A percentile compares a stretch with the other conserved stretches of the same genome.
phyloP scores from a whole-genome alignment of 2,888 invertebrate genomes.

The Lasioglossum vierecki region DNA sequence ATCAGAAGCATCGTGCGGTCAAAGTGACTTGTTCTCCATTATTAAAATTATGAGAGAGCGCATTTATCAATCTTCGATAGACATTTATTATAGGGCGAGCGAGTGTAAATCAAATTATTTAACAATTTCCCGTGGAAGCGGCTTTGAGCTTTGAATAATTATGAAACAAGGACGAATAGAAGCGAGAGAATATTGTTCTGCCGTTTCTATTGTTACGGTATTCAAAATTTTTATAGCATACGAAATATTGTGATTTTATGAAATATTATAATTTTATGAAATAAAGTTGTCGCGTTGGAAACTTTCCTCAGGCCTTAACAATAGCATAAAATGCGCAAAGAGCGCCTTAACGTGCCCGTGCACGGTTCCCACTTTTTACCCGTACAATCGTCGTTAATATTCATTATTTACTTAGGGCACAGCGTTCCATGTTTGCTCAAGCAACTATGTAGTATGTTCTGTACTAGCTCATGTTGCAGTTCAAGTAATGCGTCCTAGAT shows the following conservation, averaged over 20 bases:
- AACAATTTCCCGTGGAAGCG: not conserved
- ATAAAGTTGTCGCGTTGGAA: too few relatives aligned
- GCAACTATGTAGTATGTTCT: slow-evolving; percentile 8
- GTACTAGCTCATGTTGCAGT: slow-evolving; percentile 38
- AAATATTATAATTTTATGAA: not conserved
- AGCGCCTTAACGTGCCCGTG: not conserved
- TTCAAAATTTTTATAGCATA: not conserved
- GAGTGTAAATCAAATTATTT: not conserved
- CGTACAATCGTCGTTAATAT: not conserved
- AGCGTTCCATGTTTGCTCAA: slow-evolving; percentile 6
- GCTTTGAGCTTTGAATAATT: not conserved
- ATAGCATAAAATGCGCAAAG: not conserved
- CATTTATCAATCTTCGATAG: not conserved
- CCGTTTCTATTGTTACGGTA: not conserved
- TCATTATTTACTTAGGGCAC: not conserved
- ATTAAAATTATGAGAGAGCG: not conserved
- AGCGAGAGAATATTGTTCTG: not conserved
- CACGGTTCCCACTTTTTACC: not conserved
- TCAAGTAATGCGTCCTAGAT: slow-evolving; percentile 48
- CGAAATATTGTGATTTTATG: too few relatives aligned
- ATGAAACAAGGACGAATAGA: not conserved
- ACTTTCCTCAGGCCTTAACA: too few relatives aligned
- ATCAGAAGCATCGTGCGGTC: not conserved
- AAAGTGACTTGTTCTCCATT: not conserved
- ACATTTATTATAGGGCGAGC: not conserved